Conservation (phyloP, 2,888 invertebrate species). For the Dolichopus griseipennis region DNA sequence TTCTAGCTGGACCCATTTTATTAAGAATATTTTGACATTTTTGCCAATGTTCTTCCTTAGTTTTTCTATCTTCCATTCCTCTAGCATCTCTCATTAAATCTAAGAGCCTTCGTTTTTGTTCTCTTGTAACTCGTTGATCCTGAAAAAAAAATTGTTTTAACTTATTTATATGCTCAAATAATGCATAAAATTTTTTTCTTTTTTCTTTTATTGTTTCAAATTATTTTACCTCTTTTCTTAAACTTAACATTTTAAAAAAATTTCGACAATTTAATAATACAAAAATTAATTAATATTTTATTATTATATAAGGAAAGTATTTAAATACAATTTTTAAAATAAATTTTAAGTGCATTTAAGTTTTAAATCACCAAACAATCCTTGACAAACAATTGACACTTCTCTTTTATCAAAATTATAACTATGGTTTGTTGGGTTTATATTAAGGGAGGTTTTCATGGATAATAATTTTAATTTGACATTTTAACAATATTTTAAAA, state of each 20-base stretch:
- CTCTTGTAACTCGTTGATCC: constrained; percentile 35
- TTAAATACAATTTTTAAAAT: too few relatives aligned
- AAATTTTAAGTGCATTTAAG: too few relatives aligned
- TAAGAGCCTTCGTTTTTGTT: constrained; percentile 40
- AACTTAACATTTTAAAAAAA: constrained; percentile 3
- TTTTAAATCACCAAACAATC: too few relatives aligned
- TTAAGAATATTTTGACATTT: constrained; percentile 40
- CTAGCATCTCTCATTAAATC: constrained; percentile 39
- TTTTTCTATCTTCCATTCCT: constrained; percentile 41
- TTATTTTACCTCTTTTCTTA: neutral
- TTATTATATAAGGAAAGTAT: too few relatives aligned
- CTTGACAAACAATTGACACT: too few relatives aligned
- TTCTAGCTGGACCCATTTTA: constrained; percentile 39
- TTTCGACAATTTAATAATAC: too few relatives aligned
- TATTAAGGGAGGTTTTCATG: too few relatives aligned
- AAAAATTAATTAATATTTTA: too few relatives aligned
- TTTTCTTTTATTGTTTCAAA: neutral
- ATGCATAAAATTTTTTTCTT: neutral
- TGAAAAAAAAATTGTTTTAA: constrained; percentile 25
- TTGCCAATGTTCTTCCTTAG: constrained; percentile 42
- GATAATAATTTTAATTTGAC: too few relatives aligned
- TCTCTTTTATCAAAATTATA: too few relatives aligned
- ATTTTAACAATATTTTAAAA: too few relatives aligned
- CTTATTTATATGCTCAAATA: constrained; percentile 14
- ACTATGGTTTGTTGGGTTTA: too few relatives aligned